Percentiles rank a stretch among this genome's conserved stretches.
Evolutionary conservation across 2,888 invertebrate genomes (phyloP).

Genomic region (Lagria hirta): DNA sequence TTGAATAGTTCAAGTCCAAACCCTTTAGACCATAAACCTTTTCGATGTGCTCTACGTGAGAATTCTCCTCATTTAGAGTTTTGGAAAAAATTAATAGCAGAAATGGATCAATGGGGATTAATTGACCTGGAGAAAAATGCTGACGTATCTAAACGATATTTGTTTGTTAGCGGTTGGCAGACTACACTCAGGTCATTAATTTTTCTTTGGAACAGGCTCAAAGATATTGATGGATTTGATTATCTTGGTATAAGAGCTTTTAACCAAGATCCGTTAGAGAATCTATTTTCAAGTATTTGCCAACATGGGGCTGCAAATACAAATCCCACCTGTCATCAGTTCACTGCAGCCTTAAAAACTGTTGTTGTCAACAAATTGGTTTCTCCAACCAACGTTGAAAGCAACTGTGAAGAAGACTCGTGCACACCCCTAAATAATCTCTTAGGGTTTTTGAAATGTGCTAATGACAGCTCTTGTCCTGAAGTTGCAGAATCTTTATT

Average conservation of each 20-base stretch:
- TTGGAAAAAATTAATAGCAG: background rate
- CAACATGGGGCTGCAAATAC: slow-evolving; percentile 6
- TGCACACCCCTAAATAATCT: slow-evolving; percentile 2
- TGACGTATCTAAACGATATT: background rate
- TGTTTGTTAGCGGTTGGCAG: background rate
- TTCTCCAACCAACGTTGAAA: background rate
- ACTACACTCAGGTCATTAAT: background rate
- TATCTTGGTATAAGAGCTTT: background rate
- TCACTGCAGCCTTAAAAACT: slow-evolving; percentile 13
- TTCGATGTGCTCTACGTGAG: slow-evolving; percentile 2
- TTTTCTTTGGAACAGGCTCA: background rate
- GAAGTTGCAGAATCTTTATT: too few species aligned
- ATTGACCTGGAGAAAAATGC: background rate
- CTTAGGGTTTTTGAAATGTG: slow-evolving; percentile 1
- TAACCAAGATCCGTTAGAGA: slow-evolving; percentile 4
- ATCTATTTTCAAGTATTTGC: slow-evolving; percentile 6
- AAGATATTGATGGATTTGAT: slow-evolving; percentile 1
- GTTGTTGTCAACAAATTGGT: slow-evolving; percentile 9
- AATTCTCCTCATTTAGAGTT: slow-evolving; percentile 2
- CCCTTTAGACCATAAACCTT: background rate
- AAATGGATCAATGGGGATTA: background rate
- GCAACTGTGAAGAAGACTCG: slow-evolving; percentile 5
- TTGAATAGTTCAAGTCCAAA: background rate
- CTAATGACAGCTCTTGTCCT: background rate
- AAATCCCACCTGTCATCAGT: slow-evolving; percentile 8